Conservation (phyloP, 2,888 invertebrate species). For the Dione juno region DNA sequence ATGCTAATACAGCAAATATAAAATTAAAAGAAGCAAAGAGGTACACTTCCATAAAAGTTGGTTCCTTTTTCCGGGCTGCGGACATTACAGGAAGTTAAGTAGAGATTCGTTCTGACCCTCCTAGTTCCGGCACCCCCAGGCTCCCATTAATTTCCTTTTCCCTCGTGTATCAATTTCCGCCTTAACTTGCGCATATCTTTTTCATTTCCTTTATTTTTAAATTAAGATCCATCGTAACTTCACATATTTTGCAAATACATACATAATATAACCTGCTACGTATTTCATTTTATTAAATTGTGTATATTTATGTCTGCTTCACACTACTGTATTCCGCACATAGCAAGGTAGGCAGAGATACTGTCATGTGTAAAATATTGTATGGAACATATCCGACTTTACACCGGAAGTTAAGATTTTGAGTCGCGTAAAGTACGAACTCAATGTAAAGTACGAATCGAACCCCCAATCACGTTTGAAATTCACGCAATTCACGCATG, state of each 20-base stretch:
- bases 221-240: not conserved
- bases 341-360: too few species aligned
- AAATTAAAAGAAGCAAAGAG: conserved; percentile 21
- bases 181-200: conserved; percentile 50
- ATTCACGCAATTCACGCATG: too few species aligned
- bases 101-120: conserved; percentile 66
- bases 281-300: not conserved
- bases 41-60: conserved; percentile 46
- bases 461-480: too few species aligned
- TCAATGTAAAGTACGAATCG: too few species aligned
- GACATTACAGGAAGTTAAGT: conserved; percentile 69
- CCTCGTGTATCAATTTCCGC: conserved; percentile 80
- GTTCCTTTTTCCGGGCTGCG: conserved; percentile 63
- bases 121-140: conserved; percentile 69
- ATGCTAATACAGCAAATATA: not conserved
- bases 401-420: too few species aligned
- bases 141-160: conserved; percentile 80
- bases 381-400: too few species aligned
- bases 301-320: too few species aligned
- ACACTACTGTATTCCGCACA: too few species aligned
- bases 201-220: conserved; percentile 54
- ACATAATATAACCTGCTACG: not conserved
- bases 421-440: too few species aligned
- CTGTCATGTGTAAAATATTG: too few species aligned
- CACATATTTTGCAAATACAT: too few species aligned